Evolutionary conservation across 2,113 vertebrate genomes (phyloP), one percentile per base, ranked within the genome.

Genomic region (Phrynosoma platyrhinos): DNA sequence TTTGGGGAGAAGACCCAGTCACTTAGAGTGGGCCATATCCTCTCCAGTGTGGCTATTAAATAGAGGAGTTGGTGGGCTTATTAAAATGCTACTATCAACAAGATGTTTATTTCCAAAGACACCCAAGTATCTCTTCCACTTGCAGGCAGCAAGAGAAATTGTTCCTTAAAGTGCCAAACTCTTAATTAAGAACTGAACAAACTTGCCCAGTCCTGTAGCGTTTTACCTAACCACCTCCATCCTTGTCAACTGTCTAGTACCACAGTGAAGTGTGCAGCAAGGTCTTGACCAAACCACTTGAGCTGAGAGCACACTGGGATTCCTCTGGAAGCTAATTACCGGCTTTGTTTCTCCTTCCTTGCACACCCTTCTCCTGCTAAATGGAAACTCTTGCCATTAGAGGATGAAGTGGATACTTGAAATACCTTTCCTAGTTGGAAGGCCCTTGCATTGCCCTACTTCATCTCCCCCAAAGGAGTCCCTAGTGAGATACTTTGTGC

Each of bases 251-350:
- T 91, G 91, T 74, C 89, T 88, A 87, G 78, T 64, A 75, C 68
- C 47, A 75, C 0, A 7, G 82, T 76, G 84, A 92, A 89, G 64
- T 0, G 0, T 75, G 36, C 82, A 88, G 85, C 89, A 89, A 93
- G 94, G 91, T 92, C 95, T 89, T 94, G 93, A 95, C 93, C 94
- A 93, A 93, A 90, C 84, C 55, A 79, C 93, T 94, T 92, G 91
- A 95, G 86, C 90, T 79, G 90, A 87, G 93, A 93, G 93, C 91
- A 91, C 93, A 94, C 76, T 91, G 94, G 94, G 94, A 95, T 87
- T 92, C 47, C 91, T 88, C 72, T 55, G 84, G 1, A 77, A 95
- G 89, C 14, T 95, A 95, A 96, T 96, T 96, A 92, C 88, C 91
- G 86, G 94, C 86, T 94, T 95, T 94, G 80, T 92, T 94, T 90